phyloP scores from a whole-genome alignment of 2,113 vertebrate species.

The Sceloporus tristichus region DNA sequence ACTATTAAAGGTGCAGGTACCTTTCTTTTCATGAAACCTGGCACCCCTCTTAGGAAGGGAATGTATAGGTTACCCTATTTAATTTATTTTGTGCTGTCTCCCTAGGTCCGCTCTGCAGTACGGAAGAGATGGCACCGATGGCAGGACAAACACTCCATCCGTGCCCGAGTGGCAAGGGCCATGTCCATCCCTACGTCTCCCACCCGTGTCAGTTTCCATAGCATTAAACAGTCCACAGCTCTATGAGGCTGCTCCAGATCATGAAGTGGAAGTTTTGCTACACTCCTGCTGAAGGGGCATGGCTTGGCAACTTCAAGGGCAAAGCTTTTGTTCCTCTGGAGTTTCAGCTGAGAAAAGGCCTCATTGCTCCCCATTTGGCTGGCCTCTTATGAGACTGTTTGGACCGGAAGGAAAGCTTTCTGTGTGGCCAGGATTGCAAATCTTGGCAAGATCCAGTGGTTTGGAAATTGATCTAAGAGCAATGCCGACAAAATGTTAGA shows the following conservation, averaged over 20 bases:
- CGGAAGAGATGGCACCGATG: conserved; percentile 94
- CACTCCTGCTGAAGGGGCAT: neutral
- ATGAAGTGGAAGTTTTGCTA: accelerated
- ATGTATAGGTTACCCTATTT: accelerated
- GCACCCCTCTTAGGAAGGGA: neutral
- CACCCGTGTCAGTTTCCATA: conserved; percentile 95
- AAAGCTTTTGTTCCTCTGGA: neutral
- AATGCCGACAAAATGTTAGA: neutral
- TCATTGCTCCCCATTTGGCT: conserved; percentile 2
- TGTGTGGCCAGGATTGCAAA: neutral
- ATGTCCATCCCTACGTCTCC: conserved; percentile 99
- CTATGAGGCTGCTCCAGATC: conserved; percentile 55
- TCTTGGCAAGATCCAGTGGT: neutral
- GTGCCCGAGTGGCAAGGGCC: conserved; percentile 87
- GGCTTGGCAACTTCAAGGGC: neutral
- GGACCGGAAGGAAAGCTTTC: neutral
- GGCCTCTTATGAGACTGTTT: neutral
- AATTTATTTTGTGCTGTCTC: neutral
- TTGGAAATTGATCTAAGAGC: neutral
- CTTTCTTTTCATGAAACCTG: neutral
- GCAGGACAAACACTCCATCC: conserved; percentile 96
- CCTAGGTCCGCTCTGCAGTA: conserved; percentile 89
- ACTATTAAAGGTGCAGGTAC: neutral
- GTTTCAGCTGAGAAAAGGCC: neutral
- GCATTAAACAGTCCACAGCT: conserved; percentile 92